Conservation (phyloP, 1,140 invertebrate genomes). For the Notospermus geniculatus region DNA sequence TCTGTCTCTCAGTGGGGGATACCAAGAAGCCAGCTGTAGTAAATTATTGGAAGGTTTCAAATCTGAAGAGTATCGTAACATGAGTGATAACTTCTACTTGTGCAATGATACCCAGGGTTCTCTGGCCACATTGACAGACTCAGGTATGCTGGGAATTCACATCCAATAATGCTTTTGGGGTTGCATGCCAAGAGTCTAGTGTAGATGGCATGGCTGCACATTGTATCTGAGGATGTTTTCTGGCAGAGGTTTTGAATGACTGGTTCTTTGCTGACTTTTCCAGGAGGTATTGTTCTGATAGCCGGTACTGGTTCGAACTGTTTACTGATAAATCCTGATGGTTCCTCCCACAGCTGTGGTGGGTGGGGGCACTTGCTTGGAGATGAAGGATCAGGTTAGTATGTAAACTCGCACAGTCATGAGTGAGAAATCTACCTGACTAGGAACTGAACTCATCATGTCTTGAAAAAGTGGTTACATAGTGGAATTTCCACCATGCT, state of each 20-base stretch:
- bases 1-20: slow-evolving; percentile 83
- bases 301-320: slow-evolving; percentile 91
- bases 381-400: slow-evolving; percentile 80
- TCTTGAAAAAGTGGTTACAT: too few species aligned
- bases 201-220: slow-evolving; percentile 5
- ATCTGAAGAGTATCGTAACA: slow-evolving; percentile 28
- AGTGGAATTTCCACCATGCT: too few species aligned
- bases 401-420: too few species aligned
- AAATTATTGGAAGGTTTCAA: slow-evolving; percentile 57
- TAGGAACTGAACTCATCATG: too few species aligned
- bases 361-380: slow-evolving; percentile 95
- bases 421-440: too few species aligned
- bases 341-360: slow-evolving; percentile 74
- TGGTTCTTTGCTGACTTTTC: slow-evolving; percentile 16
- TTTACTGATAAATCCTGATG: slow-evolving; percentile 78
- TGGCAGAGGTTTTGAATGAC: slow-evolving; percentile 6
- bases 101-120: slow-evolving; percentile 44
- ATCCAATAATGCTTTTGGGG: slow-evolving; percentile 1
- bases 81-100: slow-evolving; percentile 31
- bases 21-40: slow-evolving; percentile 75
- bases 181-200: slow-evolving; percentile 9
- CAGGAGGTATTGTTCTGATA: slow-evolving; percentile 87
- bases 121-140: slow-evolving; percentile 38
- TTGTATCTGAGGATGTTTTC: too few species aligned
- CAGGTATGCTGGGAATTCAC: slow-evolving; percentile 22